These are phyloP conservation scores for Paradoxurus hermaphroditus DNA, from an alignment of 2,113 vertebrate species.

Conservation along the genomic window DNA sequence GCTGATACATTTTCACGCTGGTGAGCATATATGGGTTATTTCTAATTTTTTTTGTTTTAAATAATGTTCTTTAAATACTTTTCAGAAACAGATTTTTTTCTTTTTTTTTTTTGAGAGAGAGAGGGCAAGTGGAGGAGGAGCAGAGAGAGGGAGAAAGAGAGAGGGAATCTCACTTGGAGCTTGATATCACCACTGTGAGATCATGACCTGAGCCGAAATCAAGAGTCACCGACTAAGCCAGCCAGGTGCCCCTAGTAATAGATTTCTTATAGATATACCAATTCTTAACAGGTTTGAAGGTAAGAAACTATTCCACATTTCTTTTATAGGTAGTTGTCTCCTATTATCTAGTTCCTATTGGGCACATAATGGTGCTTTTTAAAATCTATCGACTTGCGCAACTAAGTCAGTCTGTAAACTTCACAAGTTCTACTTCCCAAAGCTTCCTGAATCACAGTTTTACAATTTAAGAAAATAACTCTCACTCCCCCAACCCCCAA, in stretches of 20 bases:
- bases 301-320: background rate
- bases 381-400: background rate
- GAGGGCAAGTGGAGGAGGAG: background rate
- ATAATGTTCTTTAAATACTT: conserved; percentile 1
- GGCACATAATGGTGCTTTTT: background rate
- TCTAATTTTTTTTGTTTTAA: conserved; percentile 6
- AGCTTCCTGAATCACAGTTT: background rate
- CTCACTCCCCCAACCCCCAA: fast-evolving
- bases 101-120: background rate
- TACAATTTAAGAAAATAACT: conserved; percentile 22
- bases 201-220: background rate
- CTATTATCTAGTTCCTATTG: background rate
- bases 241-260: background rate
- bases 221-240: background rate
- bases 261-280: background rate
- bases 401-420: conserved; percentile 13
- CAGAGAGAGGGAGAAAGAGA: background rate
- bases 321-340: background rate
- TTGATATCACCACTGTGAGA: background rate
- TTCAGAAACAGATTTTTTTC: background rate
- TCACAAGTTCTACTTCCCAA: conserved; percentile 5
- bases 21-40: background rate
- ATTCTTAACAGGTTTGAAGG: background rate
- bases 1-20: background rate
- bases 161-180: background rate